Evolutionary conservation across 2,888 invertebrate genomes (phyloP), one percentile per base, ranked within the genome.

Genomic region (Nomada goodeniana): DNA sequence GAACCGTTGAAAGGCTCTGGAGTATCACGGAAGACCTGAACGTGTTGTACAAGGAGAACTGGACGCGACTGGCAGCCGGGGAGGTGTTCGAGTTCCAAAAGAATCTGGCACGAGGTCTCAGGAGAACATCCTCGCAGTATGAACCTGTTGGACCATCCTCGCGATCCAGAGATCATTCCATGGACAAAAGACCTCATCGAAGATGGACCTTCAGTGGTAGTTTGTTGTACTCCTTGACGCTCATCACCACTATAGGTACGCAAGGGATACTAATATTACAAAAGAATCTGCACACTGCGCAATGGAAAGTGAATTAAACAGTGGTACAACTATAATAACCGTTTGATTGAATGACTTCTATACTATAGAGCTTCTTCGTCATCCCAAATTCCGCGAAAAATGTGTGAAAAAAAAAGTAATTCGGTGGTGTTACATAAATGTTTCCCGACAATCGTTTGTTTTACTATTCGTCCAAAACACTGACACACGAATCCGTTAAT

Each of bases 181-280:
- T 95, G 53, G 88, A 94, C 91, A 93, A 93, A 90, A 91, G 91
- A 53, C 69, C 86, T 26, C 91, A 89, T 88, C 96, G 97, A 92
- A 95, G 96, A 89, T 98, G 98, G 98, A 98, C 98, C 64, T 98
- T 98, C 94, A 97, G 98, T 85, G 97, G 98, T 86, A 98, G 98
- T 88, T 97, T 98, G 92, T 95, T 99, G 68, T 99, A 98, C 93
- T 98, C 98, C 42, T 95, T 98, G 89, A 98, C 98, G 23, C 96
- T 99, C 86, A 98, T 98, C 92, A 98, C 98, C 11, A 98, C 98
- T 55, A 98, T 98, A 90, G 98, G 98, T 98, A 44, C n/a, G 11
- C 13, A 47, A 47, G 0, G 47, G 13, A 47, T 36, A 36, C 7
- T 36, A 36, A 7, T 7, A 36, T 36, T 36, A 36, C 5, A 36